Evolutionary conservation across 2,113 vertebrate species (phyloP), one percentile per base, ranked within the genome.

Genomic region (Macroglossus sobrinus): DNA sequence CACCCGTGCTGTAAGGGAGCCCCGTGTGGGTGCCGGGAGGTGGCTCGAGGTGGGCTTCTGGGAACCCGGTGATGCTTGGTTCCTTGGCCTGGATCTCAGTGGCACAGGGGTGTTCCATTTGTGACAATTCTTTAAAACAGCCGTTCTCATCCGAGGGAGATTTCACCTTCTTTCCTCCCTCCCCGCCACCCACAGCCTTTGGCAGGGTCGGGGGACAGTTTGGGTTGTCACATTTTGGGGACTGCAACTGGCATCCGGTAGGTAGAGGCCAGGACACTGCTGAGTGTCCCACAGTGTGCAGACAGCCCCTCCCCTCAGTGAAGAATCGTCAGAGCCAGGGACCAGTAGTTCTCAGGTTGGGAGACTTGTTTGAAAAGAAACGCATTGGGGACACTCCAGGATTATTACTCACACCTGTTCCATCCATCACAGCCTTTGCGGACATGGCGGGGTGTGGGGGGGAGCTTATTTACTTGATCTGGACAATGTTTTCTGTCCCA

Each of bases 401-500:
- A 0, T 50, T 50, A 50, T 74, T 22, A 30, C 38, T 43, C 35
- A 15, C 61, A 78, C 30, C 57, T 88, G 89, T 93, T 74, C 94
- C 81, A 79, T 43, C 84, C 91, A 72, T 5, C 33, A 53, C 66
- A 91, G 90, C 55, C 74, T 93, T 80, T 92, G 75, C 91, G 4
- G 71, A 84, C 84, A 92, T 82, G 8, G 33, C 59, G 64, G n/a
- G n/a, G n/a, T n/a, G n/a, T n/a, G n/a, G n/a, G n/a, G 8, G 28
- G 64, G 64, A 35, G 35, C 69, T 72, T 89, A 80, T 93, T 95
- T 92, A 79, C 84, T 74, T 57, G 61, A 63, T 90, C 84, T 0
- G 0, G 90, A 96, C 71, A 68, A n/a, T 90, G 89, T 94, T 96
- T 91, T 87, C 45, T 90, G 84, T 91, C 93, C 89, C 69, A 33